A percentile compares a stretch with the other conserved stretches of the same genome.
These are phyloP conservation scores for Heterohyrax brucei DNA, from an alignment of 2,797 vertebrate genomes.

Conservation along the genomic window DNA sequence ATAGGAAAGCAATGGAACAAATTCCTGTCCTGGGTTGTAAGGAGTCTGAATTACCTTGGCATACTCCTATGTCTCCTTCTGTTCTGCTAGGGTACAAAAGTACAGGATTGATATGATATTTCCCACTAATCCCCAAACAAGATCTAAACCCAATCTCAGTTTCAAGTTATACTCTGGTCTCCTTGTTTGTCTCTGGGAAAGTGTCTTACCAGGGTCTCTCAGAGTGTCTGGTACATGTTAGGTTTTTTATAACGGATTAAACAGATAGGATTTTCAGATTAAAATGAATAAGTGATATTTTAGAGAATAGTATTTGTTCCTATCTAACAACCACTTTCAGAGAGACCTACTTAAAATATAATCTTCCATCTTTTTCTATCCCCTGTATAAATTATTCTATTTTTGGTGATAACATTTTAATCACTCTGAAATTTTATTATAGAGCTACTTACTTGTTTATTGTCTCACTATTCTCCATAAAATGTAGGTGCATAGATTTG, in stretches of 20 bases:
- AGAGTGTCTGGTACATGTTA: not conserved
- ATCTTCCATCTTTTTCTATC: not conserved
- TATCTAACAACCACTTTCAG: not conserved
- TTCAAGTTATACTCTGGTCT: accelerated
- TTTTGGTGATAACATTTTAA: slow-evolving; percentile 46
- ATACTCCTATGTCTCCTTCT: not conserved
- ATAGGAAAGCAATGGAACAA: not conserved
- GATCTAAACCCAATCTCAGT: not conserved
- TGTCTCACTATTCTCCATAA: not conserved
- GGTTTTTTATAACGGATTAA: not conserved
- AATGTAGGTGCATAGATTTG: not conserved
- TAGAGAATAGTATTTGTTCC: not conserved
- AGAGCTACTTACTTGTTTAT: not conserved
- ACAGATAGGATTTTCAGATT: not conserved
- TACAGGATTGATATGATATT: accelerated
- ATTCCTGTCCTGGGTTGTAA: not conserved
- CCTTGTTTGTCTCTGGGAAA: not conserved
- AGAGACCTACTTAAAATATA: not conserved
- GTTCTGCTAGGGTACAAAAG: not conserved
- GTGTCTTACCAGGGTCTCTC: not conserved
- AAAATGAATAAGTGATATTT: not conserved
- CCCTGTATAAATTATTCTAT: not conserved
- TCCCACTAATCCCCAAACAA: accelerated
- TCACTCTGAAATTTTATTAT: not conserved
- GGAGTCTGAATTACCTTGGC: not conserved